Base-by-base conservation (phyloP, 2,888 invertebrate species). In the Spisula subtruncata region DNA sequence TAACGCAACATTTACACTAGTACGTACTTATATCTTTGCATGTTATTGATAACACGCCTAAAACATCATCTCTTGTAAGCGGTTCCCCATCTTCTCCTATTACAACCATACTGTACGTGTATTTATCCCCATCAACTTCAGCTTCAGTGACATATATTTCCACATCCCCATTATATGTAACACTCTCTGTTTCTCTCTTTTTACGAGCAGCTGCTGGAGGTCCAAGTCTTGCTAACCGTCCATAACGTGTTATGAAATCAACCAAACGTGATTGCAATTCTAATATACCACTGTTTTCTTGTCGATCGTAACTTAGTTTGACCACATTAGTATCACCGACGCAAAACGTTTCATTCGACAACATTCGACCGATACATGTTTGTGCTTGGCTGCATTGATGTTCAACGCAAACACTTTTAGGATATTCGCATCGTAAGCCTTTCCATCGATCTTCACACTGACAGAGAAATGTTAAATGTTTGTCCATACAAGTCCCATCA, bases 401-500 rank as follows among this genome's bases (percentile, higher is more conserved):
- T 0, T 82, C 85, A 20, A 10, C n/a, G 87, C 92, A 93, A 35
- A 89, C 35, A 20, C 71, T 75, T 20, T 71, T 35, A 32, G 71
- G 60, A 79, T 93, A 93, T 75, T 94, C 90, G 66, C 93, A 94
- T 29, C 90, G 85, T 35, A 89, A 54, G 18, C 94, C 94, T n/a
- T 84, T 85, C 81, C 92, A 91, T 5, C 29, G 88, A 25, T 66
- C 32, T 0, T 86, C 29, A 88, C 95, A 95, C 25, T 80, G 81
- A 81, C 95, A 95, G 1, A 88, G 25, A 85, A 91, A 94, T 32
- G 93, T 93, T 20, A 92, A 87, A 66, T 93, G 92, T 35, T 90
- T 90, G 83, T 95, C 95, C 2, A 92, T 79, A 82, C 95, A 95
- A 25, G 80, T 88, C 46, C 94, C 93, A 16, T 87, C 91, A 25